These are phyloP conservation scores for Amphibalanus amphitrite DNA, from an alignment of 1,140 invertebrate genomes.

Conservation along the genomic window DNA sequence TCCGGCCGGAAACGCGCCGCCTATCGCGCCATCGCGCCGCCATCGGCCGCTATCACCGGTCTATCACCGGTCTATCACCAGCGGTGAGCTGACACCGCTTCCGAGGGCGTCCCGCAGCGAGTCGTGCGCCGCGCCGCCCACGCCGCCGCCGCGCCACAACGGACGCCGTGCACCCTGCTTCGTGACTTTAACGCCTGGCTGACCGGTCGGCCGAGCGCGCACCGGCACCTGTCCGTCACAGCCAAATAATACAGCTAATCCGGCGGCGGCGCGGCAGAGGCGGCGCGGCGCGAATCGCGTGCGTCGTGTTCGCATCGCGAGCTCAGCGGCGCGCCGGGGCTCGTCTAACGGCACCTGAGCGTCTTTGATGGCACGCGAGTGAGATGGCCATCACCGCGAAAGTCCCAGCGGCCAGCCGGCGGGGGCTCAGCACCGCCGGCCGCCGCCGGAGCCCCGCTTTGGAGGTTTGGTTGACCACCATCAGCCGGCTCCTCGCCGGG, in stretches of 20 bases:
- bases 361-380: background rate
- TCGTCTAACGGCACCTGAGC: background rate
- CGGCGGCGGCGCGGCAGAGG: background rate
- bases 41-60: background rate
- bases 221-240: background rate
- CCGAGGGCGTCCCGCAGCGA: too few relatives aligned
- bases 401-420: too few relatives aligned
- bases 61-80: too few relatives aligned
- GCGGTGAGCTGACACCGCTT: too few relatives aligned
- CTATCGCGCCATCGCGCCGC: background rate
- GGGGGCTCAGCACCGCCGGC: too few relatives aligned
- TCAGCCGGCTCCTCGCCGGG: too few relatives aligned
- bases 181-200: conserved; percentile 1
- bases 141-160: background rate
- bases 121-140: background rate
- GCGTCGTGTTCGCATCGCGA: too few relatives aligned
- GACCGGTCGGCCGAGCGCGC: background rate
- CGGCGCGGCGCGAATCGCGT: background rate
- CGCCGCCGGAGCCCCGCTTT: too few relatives aligned
- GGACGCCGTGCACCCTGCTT: too few relatives aligned
- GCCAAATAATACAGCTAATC: background rate
- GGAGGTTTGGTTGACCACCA: too few relatives aligned
- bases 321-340: too few relatives aligned
- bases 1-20: background rate
- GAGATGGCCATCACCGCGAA: too few relatives aligned